Evolutionary conservation across 2,113 vertebrate species (phyloP).

Genomic region (Brachyhypopomus occidentalis): DNA sequence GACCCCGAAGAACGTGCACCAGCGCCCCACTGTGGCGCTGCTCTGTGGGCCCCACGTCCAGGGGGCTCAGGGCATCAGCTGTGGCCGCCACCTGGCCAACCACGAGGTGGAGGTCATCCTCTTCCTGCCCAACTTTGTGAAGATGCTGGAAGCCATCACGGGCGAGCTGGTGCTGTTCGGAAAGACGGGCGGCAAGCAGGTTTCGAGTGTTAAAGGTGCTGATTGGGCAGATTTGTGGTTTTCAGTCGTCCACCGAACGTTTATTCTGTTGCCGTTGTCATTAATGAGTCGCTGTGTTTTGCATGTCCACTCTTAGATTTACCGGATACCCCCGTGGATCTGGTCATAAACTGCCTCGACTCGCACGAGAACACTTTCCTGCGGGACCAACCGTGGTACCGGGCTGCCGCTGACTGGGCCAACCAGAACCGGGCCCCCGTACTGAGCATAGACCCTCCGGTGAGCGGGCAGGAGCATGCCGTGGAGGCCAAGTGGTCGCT

Average conservation of each 20-base stretch:
- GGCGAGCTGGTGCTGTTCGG: constrained; percentile 91
- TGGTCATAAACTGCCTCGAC: constrained; percentile 97
- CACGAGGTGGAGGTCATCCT: constrained; percentile 94
- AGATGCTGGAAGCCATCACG: constrained; percentile 94
- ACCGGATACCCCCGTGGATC: constrained; percentile 90
- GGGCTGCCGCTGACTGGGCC: constrained; percentile 92
- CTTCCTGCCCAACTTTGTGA: constrained; percentile 95
- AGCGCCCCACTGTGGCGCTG: constrained; percentile 90
- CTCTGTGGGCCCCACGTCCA: constrained; percentile 94
- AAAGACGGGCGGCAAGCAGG: constrained; percentile 90
- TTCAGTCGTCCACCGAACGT: neutral
- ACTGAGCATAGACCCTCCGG: constrained; percentile 93
- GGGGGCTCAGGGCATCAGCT: constrained; percentile 97
- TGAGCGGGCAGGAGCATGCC: constrained; percentile 82
- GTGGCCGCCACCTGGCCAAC: constrained; percentile 94
- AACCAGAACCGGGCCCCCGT: constrained; percentile 94
- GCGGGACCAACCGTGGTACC: constrained; percentile 96
- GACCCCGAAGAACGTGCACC: constrained; percentile 96
- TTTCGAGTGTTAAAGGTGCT: constrained; percentile 91
- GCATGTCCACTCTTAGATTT: constrained; percentile 76
- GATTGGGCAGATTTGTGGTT: neutral
- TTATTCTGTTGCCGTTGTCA: neutral
- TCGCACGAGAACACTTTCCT: constrained; percentile 93
- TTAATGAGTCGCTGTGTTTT: neutral
- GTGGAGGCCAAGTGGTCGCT: constrained; percentile 97